Conservation (phyloP, 1,140 invertebrate genomes). For the Nixonia krombeini region DNA sequence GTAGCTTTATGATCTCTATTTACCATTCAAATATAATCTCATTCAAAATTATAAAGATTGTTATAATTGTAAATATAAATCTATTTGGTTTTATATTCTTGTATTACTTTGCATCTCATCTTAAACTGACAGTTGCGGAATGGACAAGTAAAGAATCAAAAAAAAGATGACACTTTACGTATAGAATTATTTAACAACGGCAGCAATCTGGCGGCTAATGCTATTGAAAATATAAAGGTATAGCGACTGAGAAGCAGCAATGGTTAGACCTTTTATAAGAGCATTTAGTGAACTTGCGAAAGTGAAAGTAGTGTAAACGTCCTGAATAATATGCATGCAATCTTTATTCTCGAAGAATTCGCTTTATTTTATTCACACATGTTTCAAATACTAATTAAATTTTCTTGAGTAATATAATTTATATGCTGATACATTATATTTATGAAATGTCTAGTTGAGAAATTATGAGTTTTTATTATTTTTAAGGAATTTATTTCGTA, state of each 20-base stretch:
- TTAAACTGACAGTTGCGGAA: constrained; percentile 46
- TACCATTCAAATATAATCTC: constrained; percentile 4
- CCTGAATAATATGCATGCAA: not conserved
- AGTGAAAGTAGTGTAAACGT: not conserved
- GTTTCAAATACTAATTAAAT: no score
- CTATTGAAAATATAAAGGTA: constrained; percentile 57
- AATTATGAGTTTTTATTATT: no score
- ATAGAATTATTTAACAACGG: constrained; percentile 35
- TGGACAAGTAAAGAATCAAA: constrained; percentile 53
- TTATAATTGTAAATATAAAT: no score
- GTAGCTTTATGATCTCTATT: not conserved
- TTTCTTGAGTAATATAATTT: no score
- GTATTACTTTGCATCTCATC: constrained; percentile 20
- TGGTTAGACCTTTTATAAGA: not conserved
- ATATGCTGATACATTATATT: no score
- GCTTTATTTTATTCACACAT: not conserved
- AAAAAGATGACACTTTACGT: constrained; percentile 42
- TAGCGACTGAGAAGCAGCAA: not conserved
- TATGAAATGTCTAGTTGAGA: no score
- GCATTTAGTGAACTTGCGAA: not conserved
- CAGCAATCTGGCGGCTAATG: constrained; percentile 46
- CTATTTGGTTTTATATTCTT: not conserved
- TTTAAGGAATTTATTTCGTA: no score
- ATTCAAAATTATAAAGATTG: no score
- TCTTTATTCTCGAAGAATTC: not conserved